phyloP scores from a whole-genome alignment of 1,140 invertebrate species.

The Platorchestia sp. region DNA sequence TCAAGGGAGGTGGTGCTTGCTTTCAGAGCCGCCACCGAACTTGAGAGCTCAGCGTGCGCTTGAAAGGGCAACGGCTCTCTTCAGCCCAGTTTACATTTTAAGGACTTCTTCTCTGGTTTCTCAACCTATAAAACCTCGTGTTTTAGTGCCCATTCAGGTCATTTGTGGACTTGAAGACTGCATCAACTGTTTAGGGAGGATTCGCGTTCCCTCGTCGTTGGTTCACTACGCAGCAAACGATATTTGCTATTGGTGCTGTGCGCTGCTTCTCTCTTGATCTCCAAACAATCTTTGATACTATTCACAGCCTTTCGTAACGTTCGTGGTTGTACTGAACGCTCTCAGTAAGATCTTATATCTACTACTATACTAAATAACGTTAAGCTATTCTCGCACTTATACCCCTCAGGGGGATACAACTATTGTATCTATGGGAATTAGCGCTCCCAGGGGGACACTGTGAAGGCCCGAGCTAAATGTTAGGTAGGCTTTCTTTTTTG shows the following conservation, averaged over 20 bases:
- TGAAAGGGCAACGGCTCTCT: constrained; percentile 52
- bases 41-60: constrained; percentile 13
- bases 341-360: neutral
- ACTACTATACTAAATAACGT: neutral
- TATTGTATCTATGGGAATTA: too few relatives aligned
- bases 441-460: too few relatives aligned
- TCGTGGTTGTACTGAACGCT: neutral
- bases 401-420: too few relatives aligned
- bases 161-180: constrained; percentile 37
- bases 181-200: constrained; percentile 53
- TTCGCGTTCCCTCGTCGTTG: constrained; percentile 27
- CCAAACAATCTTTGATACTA: neutral
- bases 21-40: neutral
- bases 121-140: constrained; percentile 54
- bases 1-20: neutral
- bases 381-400: neutral
- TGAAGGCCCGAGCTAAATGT: too few relatives aligned
- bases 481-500: too few relatives aligned
- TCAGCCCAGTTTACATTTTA: constrained; percentile 54
- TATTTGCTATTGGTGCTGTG: constrained; percentile 43
- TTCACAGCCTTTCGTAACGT: neutral
- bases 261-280: neutral
- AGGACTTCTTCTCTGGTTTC: constrained; percentile 54
- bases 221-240: constrained; percentile 32
- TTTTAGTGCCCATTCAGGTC: constrained; percentile 51